Conservation (phyloP, 2,888 invertebrate genomes). For the Drosophila kanekoi region DNA sequence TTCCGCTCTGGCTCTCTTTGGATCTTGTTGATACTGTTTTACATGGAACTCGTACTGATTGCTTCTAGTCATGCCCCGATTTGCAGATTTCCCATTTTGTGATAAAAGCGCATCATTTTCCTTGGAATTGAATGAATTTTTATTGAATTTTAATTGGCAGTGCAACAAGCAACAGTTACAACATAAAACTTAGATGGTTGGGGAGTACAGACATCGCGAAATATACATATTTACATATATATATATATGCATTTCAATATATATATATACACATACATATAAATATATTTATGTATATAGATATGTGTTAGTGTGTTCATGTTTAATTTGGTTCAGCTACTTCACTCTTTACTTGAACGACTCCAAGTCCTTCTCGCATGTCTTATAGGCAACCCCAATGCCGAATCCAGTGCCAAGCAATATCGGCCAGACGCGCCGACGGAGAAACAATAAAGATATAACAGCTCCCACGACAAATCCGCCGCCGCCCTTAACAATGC, state of each 20-base stretch:
- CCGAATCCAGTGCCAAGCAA: slow-evolving; percentile 72
- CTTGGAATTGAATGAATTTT: slow-evolving; percentile 75
- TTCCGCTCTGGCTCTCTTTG: slow-evolving; percentile 26
- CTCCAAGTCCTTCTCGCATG: slow-evolving; percentile 65
- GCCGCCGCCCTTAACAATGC: slow-evolving; percentile 68
- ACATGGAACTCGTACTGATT: slow-evolving; percentile 84
- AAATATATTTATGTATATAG: background rate
- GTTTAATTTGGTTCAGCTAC: background rate
- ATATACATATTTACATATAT: background rate
- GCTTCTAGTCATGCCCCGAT: slow-evolving; percentile 84
- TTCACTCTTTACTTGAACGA: slow-evolving; percentile 36
- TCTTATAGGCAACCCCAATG: slow-evolving; percentile 67
- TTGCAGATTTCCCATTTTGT: slow-evolving; percentile 73
- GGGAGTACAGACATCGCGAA: background rate
- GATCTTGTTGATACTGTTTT: slow-evolving; percentile 79
- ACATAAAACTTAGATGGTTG: slow-evolving; percentile 24
- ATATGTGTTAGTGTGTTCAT: background rate
- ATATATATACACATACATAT: background rate
- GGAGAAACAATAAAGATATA: slow-evolving; percentile 67
- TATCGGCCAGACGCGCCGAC: slow-evolving; percentile 70
- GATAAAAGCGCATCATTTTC: slow-evolving; percentile 77
- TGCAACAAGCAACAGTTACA: slow-evolving; percentile 46
- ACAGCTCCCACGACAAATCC: slow-evolving; percentile 73
- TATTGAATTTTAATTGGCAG: slow-evolving; percentile 82
- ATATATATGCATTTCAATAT: background rate